Percentiles rank a stretch among this genome's conserved stretches.
phyloP scores from a whole-genome alignment of 2,797 vertebrate genomes.

The Oreochromis grahami region DNA sequence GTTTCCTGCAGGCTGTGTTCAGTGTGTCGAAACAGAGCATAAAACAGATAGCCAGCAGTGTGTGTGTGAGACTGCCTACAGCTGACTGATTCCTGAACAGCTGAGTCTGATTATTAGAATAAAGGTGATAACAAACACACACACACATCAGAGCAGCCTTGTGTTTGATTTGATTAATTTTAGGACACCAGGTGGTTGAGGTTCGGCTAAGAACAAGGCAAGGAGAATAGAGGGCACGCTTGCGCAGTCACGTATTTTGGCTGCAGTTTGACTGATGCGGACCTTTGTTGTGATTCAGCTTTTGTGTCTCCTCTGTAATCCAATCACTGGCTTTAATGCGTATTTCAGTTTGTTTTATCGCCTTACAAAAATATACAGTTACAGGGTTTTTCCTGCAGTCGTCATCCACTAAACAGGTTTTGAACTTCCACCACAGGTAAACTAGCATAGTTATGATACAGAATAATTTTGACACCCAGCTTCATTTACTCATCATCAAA shows the following conservation, averaged over 20 bases:
- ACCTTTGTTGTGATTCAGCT: neutral
- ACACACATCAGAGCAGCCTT: neutral
- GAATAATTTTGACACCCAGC: neutral
- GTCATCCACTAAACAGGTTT: neutral
- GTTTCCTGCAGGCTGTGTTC: neutral
- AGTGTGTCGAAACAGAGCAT: constrained; percentile 3
- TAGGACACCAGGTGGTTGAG: constrained; percentile 46
- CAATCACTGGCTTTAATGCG: neutral
- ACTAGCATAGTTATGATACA: neutral
- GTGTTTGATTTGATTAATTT: constrained; percentile 43
- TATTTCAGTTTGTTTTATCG: neutral
- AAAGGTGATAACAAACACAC: constrained; percentile 10
- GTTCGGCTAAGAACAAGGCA: constrained; percentile 28
- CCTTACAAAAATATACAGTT: neutral
- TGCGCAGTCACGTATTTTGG: neutral
- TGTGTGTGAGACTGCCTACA: neutral
- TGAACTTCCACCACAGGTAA: neutral
- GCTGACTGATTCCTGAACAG: constrained; percentile 39
- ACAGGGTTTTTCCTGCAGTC: neutral
- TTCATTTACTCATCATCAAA: neutral
- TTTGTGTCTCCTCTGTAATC: neutral
- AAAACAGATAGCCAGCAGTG: constrained; percentile 1
- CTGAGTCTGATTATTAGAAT: constrained; percentile 51
- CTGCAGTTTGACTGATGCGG: neutral
- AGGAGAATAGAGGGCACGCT: neutral